Evolutionary conservation across 2,113 vertebrate species (phyloP), one percentile per base, ranked within the genome.

Genomic region (Phainopepla nitens): DNA sequence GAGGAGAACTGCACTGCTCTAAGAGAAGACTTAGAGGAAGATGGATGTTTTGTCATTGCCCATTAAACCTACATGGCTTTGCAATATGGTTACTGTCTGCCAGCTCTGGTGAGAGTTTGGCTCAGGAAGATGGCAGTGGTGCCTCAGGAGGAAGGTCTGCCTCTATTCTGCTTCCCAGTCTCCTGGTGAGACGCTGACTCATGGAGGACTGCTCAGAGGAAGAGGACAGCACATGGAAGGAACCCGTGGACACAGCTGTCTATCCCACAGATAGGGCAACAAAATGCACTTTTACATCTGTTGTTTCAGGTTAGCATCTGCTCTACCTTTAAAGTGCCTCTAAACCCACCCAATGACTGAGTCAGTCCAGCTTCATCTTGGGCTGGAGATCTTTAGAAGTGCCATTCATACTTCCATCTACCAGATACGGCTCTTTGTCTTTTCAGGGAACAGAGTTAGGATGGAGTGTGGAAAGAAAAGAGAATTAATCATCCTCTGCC

Each of bases 11-110:
- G 60, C 68, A 25, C 28, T 6, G 6, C 45, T 72, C 5, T 27
- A 35, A 16, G 36, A 68, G 21, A 24, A 72, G 22, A 57, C 45
- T 51, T 6, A 27, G 31, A 36, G 50, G 78, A 82, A 22, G 50
- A 76, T 7, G 24, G 31, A n/a, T 10, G 4, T 68, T 64, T 36
- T 61, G 28, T 51, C 50, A 57, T 11, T 0, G 0, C 35, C 41
- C 69, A 10, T 54, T 65, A 58, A 91, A 62, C 47, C 42, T 28
- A 33, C 11, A 4, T 13, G 41, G 64, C 12, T 88, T 53, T 80
- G 79, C 58, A 78, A 8, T 16, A 14, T 0, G 0, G 62, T 53
- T 70, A 22, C 41, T 44, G 27, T 17, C 66, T 79, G 68, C 49
- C 71, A 60, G 2, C 36, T 79, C 58, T 41, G 53, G 33, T 0